Percentiles rank a stretch among this genome's conserved stretches.
Evolutionary conservation across 2,113 vertebrate species (phyloP).

Genomic region (Pluvianellus socialis): DNA sequence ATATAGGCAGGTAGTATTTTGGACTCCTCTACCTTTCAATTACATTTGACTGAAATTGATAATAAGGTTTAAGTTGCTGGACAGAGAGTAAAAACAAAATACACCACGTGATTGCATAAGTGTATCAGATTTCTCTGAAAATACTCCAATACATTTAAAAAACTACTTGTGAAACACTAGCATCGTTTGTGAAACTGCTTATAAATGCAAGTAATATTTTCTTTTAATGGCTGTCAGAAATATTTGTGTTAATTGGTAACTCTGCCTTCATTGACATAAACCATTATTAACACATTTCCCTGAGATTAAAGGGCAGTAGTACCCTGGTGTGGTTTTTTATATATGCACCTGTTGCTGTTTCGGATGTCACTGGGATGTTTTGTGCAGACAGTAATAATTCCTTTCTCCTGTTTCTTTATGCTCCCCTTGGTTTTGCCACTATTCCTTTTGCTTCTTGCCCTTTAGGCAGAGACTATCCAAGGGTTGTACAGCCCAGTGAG

Average conservation of each 20-base stretch:
- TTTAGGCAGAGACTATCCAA: background rate
- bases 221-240: background rate
- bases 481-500: background rate
- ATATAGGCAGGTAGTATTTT: background rate
- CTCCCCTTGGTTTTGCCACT: background rate
- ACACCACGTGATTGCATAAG: background rate
- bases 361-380: background rate
- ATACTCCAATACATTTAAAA: background rate
- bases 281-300: background rate
- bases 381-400: background rate
- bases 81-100: background rate
- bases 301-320: background rate
- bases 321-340: background rate
- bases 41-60: background rate
- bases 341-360: background rate
- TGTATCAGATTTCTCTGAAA: background rate
- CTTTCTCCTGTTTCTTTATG: background rate
- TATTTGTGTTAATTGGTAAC: background rate
- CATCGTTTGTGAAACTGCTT: background rate
- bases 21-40: background rate
- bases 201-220: background rate
- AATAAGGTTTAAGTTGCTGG: background rate
- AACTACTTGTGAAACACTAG: background rate
- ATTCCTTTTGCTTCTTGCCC: background rate
- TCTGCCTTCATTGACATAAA: background rate